Evolutionary conservation across 2,888 invertebrate species (phyloP).

Genomic region (Leptopilina drosophilae): DNA sequence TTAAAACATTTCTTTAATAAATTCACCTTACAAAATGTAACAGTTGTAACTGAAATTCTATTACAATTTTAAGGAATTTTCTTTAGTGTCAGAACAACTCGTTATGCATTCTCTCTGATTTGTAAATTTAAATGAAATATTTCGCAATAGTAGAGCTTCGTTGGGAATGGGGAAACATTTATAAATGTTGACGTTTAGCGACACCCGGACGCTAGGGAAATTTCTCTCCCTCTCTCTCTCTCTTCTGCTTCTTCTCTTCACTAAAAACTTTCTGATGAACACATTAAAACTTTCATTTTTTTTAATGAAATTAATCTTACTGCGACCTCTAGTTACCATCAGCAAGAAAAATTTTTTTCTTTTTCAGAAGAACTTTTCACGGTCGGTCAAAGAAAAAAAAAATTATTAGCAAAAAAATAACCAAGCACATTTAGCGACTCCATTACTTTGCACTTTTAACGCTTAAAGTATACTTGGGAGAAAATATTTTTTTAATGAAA

Average conservation of each 20-base stretch:
- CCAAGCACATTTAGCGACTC: not conserved
- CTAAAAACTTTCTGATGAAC: slow-evolving; percentile 12
- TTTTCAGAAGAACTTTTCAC: not conserved
- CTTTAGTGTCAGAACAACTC: not conserved
- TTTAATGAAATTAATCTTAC: slow-evolving; percentile 24
- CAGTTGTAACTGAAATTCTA: not conserved
- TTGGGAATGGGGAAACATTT: not conserved
- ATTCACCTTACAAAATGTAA: not conserved
- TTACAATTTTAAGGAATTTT: not conserved
- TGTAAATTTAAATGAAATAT: slow-evolving; percentile 2
- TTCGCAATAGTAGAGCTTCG: not conserved
- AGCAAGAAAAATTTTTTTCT: not conserved
- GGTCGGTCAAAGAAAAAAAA: not conserved
- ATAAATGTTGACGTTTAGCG: slow-evolving; percentile 11
- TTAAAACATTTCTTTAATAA: too few species aligned
- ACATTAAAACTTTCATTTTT: slow-evolving; percentile 5
- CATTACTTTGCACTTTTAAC: slow-evolving; percentile 9
- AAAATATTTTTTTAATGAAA: not conserved
- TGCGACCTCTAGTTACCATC: not conserved
- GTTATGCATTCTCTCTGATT: slow-evolving; percentile 3
- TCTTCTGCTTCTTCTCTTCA: not conserved
- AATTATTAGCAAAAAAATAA: slow-evolving; percentile 8
- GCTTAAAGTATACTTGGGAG: not conserved
- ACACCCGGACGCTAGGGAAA: not conserved
- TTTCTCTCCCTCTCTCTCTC: too few species aligned